A percentile compares a stretch with the other conserved stretches of the same genome.
Conservation (phyloP, 2,113 vertebrate genomes). For the Sinocyclocheilus maitianheensis region DNA sequence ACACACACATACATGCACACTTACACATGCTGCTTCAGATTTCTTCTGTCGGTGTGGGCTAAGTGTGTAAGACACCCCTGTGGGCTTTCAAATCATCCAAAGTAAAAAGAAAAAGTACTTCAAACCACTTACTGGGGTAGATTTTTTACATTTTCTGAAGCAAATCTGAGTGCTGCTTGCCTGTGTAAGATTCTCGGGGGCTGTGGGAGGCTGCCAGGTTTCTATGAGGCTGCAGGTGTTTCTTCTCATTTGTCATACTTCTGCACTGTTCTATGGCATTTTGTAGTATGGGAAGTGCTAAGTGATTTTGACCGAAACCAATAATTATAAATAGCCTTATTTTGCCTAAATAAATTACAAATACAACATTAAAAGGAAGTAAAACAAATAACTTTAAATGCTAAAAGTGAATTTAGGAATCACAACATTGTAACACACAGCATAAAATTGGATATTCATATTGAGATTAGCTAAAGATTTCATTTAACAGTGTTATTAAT, state of each 20-base stretch:
- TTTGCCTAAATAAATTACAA: no score
- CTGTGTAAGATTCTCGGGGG: background rate
- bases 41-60: background rate
- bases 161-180: background rate
- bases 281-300: background rate
- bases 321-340: no score
- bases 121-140: background rate
- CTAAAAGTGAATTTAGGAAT: no score
- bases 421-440: no score
- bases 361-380: no score
- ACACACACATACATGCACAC: conserved; percentile 8
- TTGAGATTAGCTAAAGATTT: no score
- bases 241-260: background rate
- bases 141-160: conserved; percentile 17
- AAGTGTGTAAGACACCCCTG: background rate
- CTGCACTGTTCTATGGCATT: background rate
- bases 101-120: background rate
- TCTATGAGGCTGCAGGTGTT: background rate
- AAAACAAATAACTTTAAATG: no score
- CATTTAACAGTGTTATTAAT: no score
- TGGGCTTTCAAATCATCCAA: conserved; percentile 5
- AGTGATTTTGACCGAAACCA: background rate
- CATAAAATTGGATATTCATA: no score
- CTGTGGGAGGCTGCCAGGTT: background rate
- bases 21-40: background rate